phyloP scores from a whole-genome alignment of 2,113 vertebrate species.

The Microtus oregoni region DNA sequence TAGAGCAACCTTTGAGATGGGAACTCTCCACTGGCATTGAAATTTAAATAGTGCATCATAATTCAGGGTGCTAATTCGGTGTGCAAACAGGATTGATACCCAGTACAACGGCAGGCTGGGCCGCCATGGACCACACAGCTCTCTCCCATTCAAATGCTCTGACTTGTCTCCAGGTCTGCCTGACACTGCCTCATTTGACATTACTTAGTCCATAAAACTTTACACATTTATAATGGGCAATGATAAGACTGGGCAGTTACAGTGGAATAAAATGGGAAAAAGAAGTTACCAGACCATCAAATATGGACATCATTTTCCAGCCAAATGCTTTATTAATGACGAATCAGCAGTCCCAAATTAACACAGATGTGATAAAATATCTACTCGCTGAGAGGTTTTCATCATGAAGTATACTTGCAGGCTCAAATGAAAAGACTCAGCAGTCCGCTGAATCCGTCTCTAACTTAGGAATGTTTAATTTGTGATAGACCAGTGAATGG shows the following conservation, averaged over 20 bases:
- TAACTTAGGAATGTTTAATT: constrained; percentile 38
- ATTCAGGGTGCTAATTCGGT: constrained; percentile 62
- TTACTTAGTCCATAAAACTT: constrained; percentile 75
- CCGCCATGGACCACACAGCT: not conserved
- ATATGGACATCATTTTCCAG: constrained; percentile 52
- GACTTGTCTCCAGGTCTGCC: constrained; percentile 42
- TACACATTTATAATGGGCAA: constrained; percentile 62
- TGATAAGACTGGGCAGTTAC: constrained; percentile 63
- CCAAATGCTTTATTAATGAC: constrained; percentile 76
- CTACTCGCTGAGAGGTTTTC: constrained; percentile 51
- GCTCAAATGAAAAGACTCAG: constrained; percentile 31
- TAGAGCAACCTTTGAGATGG: constrained; percentile 32
- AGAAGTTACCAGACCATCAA: constrained; percentile 65
- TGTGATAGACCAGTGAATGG: constrained; percentile 31
- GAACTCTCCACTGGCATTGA: constrained; percentile 55
- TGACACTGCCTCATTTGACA: constrained; percentile 52
- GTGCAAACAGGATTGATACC: constrained; percentile 59
- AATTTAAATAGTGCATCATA: constrained; percentile 65
- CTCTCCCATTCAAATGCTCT: constrained; percentile 13
- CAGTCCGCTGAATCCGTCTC: not conserved
- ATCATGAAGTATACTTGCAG: constrained; percentile 20
- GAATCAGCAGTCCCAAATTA: constrained; percentile 66
- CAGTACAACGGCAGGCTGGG: constrained; percentile 51
- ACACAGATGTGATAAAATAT: constrained; percentile 62
- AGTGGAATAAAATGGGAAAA: constrained; percentile 61